Evolutionary conservation across 1,140 invertebrate genomes (phyloP).

Genomic region (Sinonovacula constricta): DNA sequence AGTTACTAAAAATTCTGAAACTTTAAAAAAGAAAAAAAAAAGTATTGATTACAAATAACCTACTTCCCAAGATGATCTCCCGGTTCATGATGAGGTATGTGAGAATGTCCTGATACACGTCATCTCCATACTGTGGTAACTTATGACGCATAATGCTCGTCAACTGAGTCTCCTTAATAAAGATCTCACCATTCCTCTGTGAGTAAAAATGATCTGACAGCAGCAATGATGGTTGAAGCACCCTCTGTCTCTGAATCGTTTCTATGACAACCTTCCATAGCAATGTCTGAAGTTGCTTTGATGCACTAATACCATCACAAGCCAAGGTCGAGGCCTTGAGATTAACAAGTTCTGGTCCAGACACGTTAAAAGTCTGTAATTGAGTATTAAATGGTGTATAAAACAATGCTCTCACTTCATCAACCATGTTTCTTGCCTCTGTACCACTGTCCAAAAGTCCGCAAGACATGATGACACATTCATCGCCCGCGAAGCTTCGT

Average conservation of each 20-base stretch:
- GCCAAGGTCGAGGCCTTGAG: not conserved
- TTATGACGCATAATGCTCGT: conserved; percentile 32
- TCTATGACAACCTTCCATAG: conserved; percentile 45
- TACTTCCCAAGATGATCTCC: conserved; percentile 46
- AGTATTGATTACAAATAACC: too few relatives aligned
- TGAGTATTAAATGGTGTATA: conserved; percentile 39
- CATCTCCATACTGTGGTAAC: conserved; percentile 31
- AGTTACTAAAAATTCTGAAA: too few relatives aligned
- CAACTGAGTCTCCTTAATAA: conserved; percentile 21
- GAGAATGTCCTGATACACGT: conserved; percentile 34
- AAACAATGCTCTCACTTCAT: conserved; percentile 49
- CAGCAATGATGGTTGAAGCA: conserved; percentile 30
- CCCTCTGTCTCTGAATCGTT: conserved; percentile 28
- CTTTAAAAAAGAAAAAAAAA: conserved; percentile 4
- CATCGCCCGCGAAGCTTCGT: conserved; percentile 34
- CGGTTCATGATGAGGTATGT: conserved; percentile 27
- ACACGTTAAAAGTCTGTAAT: conserved; percentile 36
- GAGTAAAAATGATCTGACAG: conserved; percentile 17
- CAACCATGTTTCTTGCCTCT: conserved; percentile 5
- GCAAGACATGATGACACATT: conserved; percentile 30
- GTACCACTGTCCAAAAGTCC: conserved; percentile 28
- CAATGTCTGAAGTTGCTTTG: not conserved
- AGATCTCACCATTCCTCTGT: conserved; percentile 6
- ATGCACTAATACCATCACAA: not conserved
- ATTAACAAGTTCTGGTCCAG: conserved; percentile 43